phyloP scores from a whole-genome alignment of 2,888 invertebrate genomes.

The Philaethria dido region DNA sequence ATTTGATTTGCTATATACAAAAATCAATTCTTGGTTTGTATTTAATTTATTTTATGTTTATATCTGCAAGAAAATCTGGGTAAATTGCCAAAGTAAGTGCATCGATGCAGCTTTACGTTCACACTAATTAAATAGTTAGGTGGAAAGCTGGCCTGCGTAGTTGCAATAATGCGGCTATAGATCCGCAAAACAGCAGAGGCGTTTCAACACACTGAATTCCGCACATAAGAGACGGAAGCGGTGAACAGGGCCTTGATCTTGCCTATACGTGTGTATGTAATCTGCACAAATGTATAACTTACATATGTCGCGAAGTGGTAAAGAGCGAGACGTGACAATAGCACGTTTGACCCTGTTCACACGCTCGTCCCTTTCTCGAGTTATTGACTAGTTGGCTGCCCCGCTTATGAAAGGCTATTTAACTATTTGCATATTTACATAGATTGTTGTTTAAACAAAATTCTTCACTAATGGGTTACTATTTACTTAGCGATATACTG shows the following conservation, averaged over 20 bases:
- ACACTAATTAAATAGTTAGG: constrained; percentile 48
- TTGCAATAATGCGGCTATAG: constrained; percentile 54
- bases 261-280: constrained; percentile 48
- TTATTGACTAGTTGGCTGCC: constrained; percentile 70
- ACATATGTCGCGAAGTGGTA: constrained; percentile 60
- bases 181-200: constrained; percentile 55
- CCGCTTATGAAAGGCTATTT: constrained; percentile 63
- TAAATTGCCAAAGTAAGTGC: constrained; percentile 31
- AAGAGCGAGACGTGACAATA: constrained; percentile 66
- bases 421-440: constrained; percentile 57
- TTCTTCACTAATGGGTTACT: constrained; percentile 35
- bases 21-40: background rate
- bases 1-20: constrained; percentile 56
- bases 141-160: constrained; percentile 51
- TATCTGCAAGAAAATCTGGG: background rate
- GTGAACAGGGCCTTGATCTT: constrained; percentile 74
- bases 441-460: constrained; percentile 44
- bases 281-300: constrained; percentile 57
- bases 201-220: constrained; percentile 62
- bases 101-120: constrained; percentile 34
- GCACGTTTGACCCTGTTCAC: constrained; percentile 76
- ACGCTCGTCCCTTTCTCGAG: constrained; percentile 73
- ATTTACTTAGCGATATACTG: constrained; percentile 29
- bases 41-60: constrained; percentile 19
- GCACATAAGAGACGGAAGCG: constrained; percentile 71